Conservation (phyloP, 2,113 vertebrate genomes). For the Leptodactylus fuscus region DNA sequence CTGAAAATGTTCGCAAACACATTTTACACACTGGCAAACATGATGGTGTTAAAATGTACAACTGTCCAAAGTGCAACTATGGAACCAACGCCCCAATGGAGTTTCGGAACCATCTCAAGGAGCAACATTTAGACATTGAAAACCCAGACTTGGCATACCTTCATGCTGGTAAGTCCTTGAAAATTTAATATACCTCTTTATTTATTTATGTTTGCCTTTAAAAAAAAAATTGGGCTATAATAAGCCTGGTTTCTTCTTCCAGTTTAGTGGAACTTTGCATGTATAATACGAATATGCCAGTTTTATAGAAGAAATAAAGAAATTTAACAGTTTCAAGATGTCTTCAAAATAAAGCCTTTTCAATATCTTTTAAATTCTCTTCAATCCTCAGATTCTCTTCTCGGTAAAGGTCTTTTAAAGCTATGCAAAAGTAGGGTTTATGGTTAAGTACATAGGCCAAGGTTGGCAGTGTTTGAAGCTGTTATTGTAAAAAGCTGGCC, state of each 20-base stretch:
- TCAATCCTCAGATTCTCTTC: not conserved
- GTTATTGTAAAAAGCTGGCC: not conserved
- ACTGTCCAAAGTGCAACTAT: slow-evolving; percentile 92
- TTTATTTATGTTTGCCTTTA: not conserved
- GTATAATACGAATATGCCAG: not conserved
- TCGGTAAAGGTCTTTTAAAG: not conserved
- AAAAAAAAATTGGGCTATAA: not conserved
- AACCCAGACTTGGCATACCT: slow-evolving; percentile 97
- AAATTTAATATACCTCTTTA: not conserved
- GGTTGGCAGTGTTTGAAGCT: not conserved
- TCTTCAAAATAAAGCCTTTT: not conserved
- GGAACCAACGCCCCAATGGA: slow-evolving; percentile 94
- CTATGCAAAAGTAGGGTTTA: not conserved
- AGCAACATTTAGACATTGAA: slow-evolving; percentile 90
- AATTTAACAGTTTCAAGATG: not conserved
- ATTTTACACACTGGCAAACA: slow-evolving; percentile 97
- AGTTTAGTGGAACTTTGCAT: not conserved
- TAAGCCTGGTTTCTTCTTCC: not conserved
- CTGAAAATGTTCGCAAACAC: slow-evolving; percentile 98
- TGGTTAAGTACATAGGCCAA: not conserved
- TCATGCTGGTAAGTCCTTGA: slow-evolving; percentile 85
- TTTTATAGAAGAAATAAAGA: not conserved
- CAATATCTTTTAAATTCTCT: not conserved
- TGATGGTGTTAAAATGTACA: slow-evolving; percentile 98
- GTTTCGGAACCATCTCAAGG: slow-evolving; percentile 97